Evolutionary conservation across 2,888 invertebrate species (phyloP).

Genomic region (Hydropsyche betteni): DNA sequence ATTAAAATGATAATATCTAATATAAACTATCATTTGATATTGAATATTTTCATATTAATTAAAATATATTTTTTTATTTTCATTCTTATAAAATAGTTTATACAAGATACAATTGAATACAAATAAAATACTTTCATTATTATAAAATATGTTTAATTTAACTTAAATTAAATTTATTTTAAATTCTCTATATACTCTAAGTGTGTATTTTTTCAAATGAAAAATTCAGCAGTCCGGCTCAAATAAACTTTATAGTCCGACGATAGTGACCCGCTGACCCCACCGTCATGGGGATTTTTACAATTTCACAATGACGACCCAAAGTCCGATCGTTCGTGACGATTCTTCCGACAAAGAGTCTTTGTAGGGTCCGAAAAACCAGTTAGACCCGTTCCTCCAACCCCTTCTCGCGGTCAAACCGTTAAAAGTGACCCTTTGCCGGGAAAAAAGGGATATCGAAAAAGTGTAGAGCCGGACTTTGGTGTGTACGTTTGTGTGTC

Average conservation of each 20-base stretch:
- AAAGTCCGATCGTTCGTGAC: constrained; percentile 38
- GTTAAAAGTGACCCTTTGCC: constrained; percentile 36
- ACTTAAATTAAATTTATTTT: too few species aligned
- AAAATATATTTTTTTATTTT: too few species aligned
- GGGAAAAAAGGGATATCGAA: constrained; percentile 37
- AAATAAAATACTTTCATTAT: too few species aligned
- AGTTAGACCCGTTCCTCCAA: constrained; percentile 23
- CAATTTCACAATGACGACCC: constrained; percentile 18
- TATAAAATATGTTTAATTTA: too few species aligned
- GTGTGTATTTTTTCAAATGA: too few species aligned
- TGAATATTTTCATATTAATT: too few species aligned
- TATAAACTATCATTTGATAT: too few species aligned
- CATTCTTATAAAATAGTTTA: too few species aligned
- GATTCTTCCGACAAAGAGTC: constrained; percentile 35
- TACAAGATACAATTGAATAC: too few species aligned
- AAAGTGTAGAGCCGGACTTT: background rate
- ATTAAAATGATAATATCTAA: too few species aligned
- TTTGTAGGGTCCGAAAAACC: constrained; percentile 32
- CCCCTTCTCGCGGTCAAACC: constrained; percentile 35
- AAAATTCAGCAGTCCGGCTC: background rate
- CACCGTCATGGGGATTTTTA: background rate
- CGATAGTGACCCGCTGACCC: constrained; percentile 6
- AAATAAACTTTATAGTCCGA: background rate
- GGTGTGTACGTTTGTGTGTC: too few species aligned
- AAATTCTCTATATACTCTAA: too few species aligned